Evolutionary conservation across 2,888 invertebrate species (phyloP), one percentile per base, ranked within the genome.

Genomic region (Bhutanitis thaidina): DNA sequence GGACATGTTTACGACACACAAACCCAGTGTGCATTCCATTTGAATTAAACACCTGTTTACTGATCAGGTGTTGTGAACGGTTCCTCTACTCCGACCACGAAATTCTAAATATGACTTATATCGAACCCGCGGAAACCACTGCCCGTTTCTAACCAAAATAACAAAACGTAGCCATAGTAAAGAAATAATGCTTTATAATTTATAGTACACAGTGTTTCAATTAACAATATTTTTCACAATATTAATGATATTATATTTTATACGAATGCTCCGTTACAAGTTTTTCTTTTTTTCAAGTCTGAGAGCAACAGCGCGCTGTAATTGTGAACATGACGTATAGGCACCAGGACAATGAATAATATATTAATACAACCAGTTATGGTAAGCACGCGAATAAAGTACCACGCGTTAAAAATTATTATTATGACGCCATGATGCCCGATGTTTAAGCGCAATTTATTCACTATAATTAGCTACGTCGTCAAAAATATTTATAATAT

Each of bases 1-100:
- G 59, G 71, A 75, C 41, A 20, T 49, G 64, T 71, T 64, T 27
- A 12, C 35, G 56, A 60, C 54, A 61, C 50, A 52, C 48, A 55
- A 58, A 61, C 57, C 58, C 50, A 58, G 48, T 64, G 61, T 65
- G 49, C 47, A 57, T 20, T 53, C 46, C 39, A 50, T 57, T 54
- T 49, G 46, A 57, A 62, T 59, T 52, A 47, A 59, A 63, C 78
- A 78, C 78, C 78, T 79, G 78, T 79, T 73, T 46, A 62, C 55
- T 63, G 73, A 69, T 78, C 78, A 78, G 78, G 78, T 79, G 78
- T 73, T 65, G 63, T 41, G 53, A 63, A 64, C 60, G 58, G 13
- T 27, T 15, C 62, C 62, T 60, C 61, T n/a, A 27, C 34, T 40
- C 37, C 56, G 57, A 58, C 62, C 53, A 49, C 41, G 43, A 40